Base-by-base conservation (phyloP, 2,888 invertebrate genomes). In the Malacosoma neustria region DNA sequence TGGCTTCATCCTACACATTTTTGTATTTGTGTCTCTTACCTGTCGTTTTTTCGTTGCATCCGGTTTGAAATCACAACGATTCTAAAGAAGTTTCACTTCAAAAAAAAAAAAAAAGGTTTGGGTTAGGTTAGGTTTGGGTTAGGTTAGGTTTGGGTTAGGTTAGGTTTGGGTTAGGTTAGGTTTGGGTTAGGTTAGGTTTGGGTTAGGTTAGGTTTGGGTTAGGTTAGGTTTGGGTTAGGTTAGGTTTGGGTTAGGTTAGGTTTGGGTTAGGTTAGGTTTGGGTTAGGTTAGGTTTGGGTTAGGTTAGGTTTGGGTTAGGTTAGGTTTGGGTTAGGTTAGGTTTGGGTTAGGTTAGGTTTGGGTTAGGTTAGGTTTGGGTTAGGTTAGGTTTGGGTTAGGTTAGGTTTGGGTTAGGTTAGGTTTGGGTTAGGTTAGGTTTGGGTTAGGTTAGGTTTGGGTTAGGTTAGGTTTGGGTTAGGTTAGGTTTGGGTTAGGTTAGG, bases 401-500 rank as follows among this genome's bases (percentile, higher is more conserved):
- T 15, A 15, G 15, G 15, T 15, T n/a, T n/a, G n/a, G 5, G 5
- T 15, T 4, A 15, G 5, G 15, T 15, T 15, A 3, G 15, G 3
- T 3, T 4, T 5, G 15, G 5, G 39, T 39, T 39, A 39, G 41
- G 41, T 41, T 43, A 41, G 40, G 43, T 38, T 35, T 42, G 30
- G 37, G 37, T 40, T 42, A 35, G 37, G 40, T 36, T 42, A 37
- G 45, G 40, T 40, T 45, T 36, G 42, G 41, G 40, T 45, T 37
- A 40, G 42, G 42, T 40, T 42, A 40, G 40, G 46, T 40, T 43
- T 43, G 40, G 43, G 43, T 43, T 43, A 43, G 48, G 43, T 45
- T 43, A 42, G 45, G 45, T 43, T 45, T 42, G 48, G 45, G 48
- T 44, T 45, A 43, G 44, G 48, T 42, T 46, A 43, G 43, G 48